These are phyloP conservation scores for Rhagonycha fulva DNA, from an alignment of 2,888 invertebrate genomes.

Conservation along the genomic window DNA sequence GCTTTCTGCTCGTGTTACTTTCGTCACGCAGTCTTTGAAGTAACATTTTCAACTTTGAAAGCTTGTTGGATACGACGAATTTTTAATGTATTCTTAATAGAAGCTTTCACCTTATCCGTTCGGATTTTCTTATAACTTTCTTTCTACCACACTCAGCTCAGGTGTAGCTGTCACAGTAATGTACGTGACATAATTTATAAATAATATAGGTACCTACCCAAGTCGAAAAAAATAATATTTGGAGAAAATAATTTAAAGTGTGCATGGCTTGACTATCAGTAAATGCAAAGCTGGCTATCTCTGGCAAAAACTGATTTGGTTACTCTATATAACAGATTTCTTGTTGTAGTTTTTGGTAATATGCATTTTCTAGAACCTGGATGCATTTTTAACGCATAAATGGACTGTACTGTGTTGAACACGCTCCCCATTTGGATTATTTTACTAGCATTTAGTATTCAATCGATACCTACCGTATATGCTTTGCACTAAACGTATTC, in stretches of 20 bases:
- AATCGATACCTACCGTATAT: neutral
- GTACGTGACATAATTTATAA: conserved; percentile 1
- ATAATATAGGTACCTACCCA: neutral
- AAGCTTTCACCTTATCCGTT: conserved; percentile 23
- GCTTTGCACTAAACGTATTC: neutral
- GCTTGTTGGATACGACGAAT: conserved; percentile 31
- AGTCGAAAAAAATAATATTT: neutral
- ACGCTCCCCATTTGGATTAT: neutral
- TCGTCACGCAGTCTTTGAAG: conserved; percentile 35
- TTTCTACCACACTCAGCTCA: neutral
- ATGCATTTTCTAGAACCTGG: neutral
- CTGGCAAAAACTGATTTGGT: neutral
- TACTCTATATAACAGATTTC: neutral
- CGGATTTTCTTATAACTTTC: conserved; percentile 20
- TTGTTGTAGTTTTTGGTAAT: neutral
- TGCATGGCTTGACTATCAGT: neutral
- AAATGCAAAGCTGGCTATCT: neutral
- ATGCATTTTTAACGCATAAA: neutral
- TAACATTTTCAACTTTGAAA: conserved; percentile 36
- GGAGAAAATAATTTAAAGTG: neutral
- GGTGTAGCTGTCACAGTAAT: conserved; percentile 5
- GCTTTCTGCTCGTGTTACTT: conserved; percentile 26
- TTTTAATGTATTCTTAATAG: conserved; percentile 28
- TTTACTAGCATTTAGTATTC: neutral
- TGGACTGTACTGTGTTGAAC: neutral